phyloP scores from a whole-genome alignment of 1,140 invertebrate genomes.

The Sminthurinus signatus region DNA sequence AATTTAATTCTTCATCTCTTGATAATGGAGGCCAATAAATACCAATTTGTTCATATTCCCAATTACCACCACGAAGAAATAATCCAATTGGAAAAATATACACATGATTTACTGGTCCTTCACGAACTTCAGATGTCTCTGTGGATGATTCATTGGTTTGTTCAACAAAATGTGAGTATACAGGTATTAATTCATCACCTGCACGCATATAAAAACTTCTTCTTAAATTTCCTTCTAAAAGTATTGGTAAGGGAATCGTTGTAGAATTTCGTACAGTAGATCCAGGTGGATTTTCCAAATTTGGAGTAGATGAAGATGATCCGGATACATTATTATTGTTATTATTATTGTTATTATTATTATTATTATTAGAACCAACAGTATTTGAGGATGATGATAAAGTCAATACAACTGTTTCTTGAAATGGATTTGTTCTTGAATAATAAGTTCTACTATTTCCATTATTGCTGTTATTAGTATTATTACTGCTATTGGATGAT shows the following conservation, averaged over 20 bases:
- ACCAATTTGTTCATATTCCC: conserved; percentile 24
- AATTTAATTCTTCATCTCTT: conserved; percentile 32
- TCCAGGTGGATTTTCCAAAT: not conserved
- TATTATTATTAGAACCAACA: no score
- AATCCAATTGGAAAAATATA: conserved; percentile 37
- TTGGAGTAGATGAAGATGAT: not conserved
- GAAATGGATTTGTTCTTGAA: not conserved
- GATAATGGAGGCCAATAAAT: conserved; percentile 36
- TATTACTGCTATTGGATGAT: not conserved
- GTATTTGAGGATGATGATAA: conserved; percentile 1
- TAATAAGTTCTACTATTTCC: not conserved
- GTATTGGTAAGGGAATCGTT: not conserved
- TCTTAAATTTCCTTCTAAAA: conserved; percentile 1
- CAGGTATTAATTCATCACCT: conserved; percentile 35
- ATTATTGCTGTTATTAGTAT: no score
- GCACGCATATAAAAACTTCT: not conserved
- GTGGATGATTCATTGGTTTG: not conserved
- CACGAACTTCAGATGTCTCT: conserved; percentile 12
- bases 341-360: no score
- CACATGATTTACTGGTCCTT: conserved; percentile 21
- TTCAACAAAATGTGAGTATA: conserved; percentile 19
- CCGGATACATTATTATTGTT: not conserved
- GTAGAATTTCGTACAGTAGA: not conserved
- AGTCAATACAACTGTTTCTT: not conserved
- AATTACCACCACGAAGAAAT: conserved; percentile 27